These are phyloP conservation scores for Myotis planiceps DNA, from an alignment of 2,797 vertebrate genomes.

Conservation along the genomic window DNA sequence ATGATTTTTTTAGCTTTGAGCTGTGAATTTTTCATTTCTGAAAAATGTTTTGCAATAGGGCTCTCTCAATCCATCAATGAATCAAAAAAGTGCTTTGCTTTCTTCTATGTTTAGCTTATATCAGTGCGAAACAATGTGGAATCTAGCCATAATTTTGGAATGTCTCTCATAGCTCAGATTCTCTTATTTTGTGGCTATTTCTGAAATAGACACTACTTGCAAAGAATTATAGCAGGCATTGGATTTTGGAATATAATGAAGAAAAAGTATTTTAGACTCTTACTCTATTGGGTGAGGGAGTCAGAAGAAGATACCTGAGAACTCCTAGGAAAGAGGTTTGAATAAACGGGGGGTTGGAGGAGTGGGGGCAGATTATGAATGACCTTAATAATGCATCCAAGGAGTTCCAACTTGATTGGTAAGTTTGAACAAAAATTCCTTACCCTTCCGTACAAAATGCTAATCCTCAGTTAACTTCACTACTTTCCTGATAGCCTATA, in stretches of 20 bases:
- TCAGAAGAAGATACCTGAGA: not conserved
- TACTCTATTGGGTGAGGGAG: not conserved
- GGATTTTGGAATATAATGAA: not conserved
- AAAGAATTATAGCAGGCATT: not conserved
- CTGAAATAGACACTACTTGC: not conserved
- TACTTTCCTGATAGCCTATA: not conserved
- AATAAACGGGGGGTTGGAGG: not conserved
- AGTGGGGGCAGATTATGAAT: not conserved
- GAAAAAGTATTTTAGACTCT: not conserved
- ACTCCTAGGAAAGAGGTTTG: not conserved
- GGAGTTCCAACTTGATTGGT: not conserved
- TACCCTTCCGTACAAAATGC: not conserved
- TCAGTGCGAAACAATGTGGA: not conserved
- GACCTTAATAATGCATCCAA: not conserved
- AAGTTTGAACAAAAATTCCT: not conserved
- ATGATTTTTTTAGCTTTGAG: not conserved
- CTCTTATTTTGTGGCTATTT: not conserved
- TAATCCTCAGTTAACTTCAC: not conserved
- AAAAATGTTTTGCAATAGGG: not conserved
- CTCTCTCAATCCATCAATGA: not conserved
- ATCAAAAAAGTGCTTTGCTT: not conserved
- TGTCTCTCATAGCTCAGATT: not conserved
- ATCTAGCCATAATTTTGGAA: not conserved
- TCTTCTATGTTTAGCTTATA: not conserved
- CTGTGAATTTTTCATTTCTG: not conserved